Conservation (phyloP, 2,888 invertebrate genomes). For the Sialis lutaria region DNA sequence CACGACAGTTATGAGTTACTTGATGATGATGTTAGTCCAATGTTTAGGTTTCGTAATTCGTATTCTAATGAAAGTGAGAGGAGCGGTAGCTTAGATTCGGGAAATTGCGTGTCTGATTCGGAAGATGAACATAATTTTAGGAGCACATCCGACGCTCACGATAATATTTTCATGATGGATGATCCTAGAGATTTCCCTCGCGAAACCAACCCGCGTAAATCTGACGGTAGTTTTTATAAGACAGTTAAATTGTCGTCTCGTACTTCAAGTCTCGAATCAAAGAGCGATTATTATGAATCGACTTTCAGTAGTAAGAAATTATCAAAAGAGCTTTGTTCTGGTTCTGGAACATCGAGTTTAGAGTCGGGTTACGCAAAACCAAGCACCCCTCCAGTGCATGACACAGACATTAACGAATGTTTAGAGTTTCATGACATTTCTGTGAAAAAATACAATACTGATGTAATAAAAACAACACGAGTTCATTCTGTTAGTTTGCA, state of each 20-base stretch:
- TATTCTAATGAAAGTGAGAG: slow-evolving; percentile 25
- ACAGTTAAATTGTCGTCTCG: slow-evolving; percentile 47
- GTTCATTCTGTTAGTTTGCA: slow-evolving; percentile 52
- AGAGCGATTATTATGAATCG: slow-evolving; percentile 41
- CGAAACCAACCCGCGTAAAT: slow-evolving; percentile 52
- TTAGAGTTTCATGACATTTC: not conserved
- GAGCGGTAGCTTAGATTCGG: slow-evolving; percentile 59
- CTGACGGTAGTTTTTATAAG: slow-evolving; percentile 56
- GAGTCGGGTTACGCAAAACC: slow-evolving; percentile 30
- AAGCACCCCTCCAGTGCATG: not conserved
- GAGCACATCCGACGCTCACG: slow-evolving; percentile 49
- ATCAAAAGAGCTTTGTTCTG: slow-evolving; percentile 14
- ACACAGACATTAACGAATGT: not conserved
- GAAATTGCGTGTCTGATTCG: slow-evolving; percentile 48
- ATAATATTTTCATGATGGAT: slow-evolving; percentile 62
- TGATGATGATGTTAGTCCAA: slow-evolving; percentile 37
- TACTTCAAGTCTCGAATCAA: slow-evolving; percentile 50
- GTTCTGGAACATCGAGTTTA: slow-evolving; percentile 46
- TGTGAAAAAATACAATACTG: not conserved
- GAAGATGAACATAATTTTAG: slow-evolving; percentile 43
- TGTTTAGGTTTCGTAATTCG: slow-evolving; percentile 18
- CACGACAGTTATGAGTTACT: slow-evolving; percentile 78
- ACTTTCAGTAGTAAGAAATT: slow-evolving; percentile 10
- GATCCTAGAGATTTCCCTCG: slow-evolving; percentile 57
- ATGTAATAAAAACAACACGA: slow-evolving; percentile 29